A percentile compares a stretch with the other conserved stretches of the same genome.
Conservation (phyloP, 2,888 invertebrate genomes). For the Sylvicola fuscatus region DNA sequence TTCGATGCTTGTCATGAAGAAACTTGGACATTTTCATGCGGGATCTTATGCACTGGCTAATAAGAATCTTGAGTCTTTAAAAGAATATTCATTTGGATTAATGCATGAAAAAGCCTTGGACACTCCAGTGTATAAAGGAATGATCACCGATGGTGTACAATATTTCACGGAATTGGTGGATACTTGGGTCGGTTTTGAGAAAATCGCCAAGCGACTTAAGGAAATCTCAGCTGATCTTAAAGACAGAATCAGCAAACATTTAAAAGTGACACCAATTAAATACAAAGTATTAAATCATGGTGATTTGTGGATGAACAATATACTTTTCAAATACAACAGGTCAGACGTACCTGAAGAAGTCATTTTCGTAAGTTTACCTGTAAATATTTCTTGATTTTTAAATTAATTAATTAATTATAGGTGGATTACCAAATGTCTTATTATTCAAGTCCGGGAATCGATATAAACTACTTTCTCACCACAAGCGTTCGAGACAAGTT, state of each 20-base stretch:
- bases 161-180: constrained; percentile 20
- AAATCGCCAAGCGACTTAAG: constrained; percentile 22
- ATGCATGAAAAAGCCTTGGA: background rate
- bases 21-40: constrained; percentile 32
- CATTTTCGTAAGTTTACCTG: constrained; percentile 18
- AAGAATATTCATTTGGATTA: constrained; percentile 2
- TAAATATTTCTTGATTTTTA: no score
- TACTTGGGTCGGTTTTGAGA: constrained; percentile 25
- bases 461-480: constrained; percentile 23
- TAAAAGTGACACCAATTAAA: background rate
- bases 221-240: constrained; percentile 10
- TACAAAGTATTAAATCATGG: constrained; percentile 30
- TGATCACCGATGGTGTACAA: constrained; percentile 1
- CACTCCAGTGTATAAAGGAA: background rate
- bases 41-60: constrained; percentile 29
- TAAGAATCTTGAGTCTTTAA: constrained; percentile 8
- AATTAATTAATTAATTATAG: no score
- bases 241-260: background rate
- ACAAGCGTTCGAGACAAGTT: constrained; percentile 20
- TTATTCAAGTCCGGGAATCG: constrained; percentile 22
- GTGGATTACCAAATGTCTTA: constrained; percentile 23
- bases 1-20: constrained; percentile 26
- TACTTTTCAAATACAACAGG: constrained; percentile 27
- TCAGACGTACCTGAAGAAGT: constrained; percentile 19
- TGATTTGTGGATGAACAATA: constrained; percentile 31